Base-by-base conservation (phyloP, 2,888 invertebrate species). In the Agelastica alni region DNA sequence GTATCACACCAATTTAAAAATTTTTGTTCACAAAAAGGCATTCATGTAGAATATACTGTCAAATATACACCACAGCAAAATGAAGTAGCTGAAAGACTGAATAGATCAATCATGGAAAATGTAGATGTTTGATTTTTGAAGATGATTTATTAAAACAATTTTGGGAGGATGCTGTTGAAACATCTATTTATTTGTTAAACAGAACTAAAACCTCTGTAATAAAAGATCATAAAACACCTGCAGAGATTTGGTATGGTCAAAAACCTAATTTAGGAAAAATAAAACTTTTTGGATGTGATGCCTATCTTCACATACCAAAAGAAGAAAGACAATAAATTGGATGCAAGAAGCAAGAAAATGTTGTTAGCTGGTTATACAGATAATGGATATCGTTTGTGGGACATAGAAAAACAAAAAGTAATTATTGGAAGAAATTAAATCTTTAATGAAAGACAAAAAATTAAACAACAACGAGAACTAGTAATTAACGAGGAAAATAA, bases 21-120 rank as follows among this genome's bases (percentile, higher is more conserved):
- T 9, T 60, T 54, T 43, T 62, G 60, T 49, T 17, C 36, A 26
- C 26, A 52, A n/a, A 53, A 58, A 16, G 56, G 60, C 2, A 62
- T 62, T 10, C 16, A 26, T 12, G 36, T 56, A 1, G 16, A 58
- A 34, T 58, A 55, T 37, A 60, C 57, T 3, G 32, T 54, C n/a
- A 22, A 47, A 6, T 22, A 51, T 10, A 57, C 39, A 12, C 58
- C 58, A 10, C 31, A 58, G 20, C 60, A 62, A 37, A 62, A 62
- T 51, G 58, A 56, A 9, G 36, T 53, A 13, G 52, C 58, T 4
- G 56, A 62, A 43, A 28, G 58, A 16, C 53, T 36, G 10, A 60
- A 58, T 13, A 26, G 58, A 13, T 54, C 58, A 5, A 34, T 58
- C 53, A 5, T 22, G 7, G 22, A 22, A n/a, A n/a, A n/a, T n/a